Conservation (phyloP, 2,113 vertebrate genomes). For the Nestor notabilis region DNA sequence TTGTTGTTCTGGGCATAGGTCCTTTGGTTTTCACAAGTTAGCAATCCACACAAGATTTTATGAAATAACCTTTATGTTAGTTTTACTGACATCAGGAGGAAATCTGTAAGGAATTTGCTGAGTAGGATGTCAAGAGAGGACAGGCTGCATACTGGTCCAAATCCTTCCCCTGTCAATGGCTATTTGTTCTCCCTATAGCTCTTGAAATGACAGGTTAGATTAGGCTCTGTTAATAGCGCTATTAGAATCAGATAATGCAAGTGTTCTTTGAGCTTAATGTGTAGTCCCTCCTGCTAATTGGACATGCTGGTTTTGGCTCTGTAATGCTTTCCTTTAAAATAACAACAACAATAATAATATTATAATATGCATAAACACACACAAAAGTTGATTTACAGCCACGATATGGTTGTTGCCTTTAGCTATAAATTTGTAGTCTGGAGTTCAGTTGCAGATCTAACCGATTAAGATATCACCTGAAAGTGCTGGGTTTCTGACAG, state of each 20-base stretch:
- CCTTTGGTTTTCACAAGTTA: conserved; percentile 39
- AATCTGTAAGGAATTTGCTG: conserved; percentile 62
- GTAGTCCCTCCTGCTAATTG: background rate
- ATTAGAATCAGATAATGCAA: background rate
- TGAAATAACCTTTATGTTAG: conserved; percentile 41
- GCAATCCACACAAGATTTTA: conserved; percentile 7
- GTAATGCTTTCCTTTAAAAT: background rate
- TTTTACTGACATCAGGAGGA: conserved; percentile 43
- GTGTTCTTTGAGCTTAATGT: background rate
- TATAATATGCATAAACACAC: background rate
- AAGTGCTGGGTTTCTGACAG: background rate
- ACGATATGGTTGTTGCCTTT: conserved; percentile 31
- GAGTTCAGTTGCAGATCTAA: background rate
- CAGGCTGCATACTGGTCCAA: conserved; percentile 11
- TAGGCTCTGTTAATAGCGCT: background rate
- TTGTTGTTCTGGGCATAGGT: conserved; percentile 9
- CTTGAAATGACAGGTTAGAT: background rate
- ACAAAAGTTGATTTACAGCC: background rate
- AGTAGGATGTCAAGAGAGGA: conserved; percentile 55
- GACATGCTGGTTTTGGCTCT: conserved; percentile 24
- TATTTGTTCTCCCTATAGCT: background rate
- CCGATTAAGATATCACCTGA: background rate
- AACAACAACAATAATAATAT: background rate
- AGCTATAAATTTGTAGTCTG: background rate
- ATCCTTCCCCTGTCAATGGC: background rate